Base-by-base conservation (phyloP, 2,888 invertebrate genomes). In the Thereva unica region DNA sequence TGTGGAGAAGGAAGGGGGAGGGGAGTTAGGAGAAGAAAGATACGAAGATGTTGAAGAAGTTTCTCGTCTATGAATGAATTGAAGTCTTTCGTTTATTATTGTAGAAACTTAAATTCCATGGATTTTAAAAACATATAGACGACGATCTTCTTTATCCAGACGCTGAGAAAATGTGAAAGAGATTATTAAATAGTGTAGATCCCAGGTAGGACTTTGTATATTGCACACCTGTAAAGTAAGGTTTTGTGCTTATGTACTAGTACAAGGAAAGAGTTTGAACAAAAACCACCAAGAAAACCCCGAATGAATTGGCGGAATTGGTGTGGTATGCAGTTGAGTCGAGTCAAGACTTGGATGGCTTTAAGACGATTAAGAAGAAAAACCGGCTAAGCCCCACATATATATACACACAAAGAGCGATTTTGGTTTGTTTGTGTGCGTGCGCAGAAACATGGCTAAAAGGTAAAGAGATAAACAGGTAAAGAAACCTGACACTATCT, bases 81-180 rank as follows among this genome's bases (percentile, higher is more conserved):
- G 59, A 59, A 59, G 59, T 59, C 59, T 49, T 59, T 59, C 47
- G 59, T 59, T 59, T 23, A 23, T 23, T 23, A 23, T 2, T 2
- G 8, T 6, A 35, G 42, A 41, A 59, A 47, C 37, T 59, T 59
- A 12, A 47, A 45, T 35, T 57, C 57, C 57, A 57, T 57, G 57
- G 57, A 10, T n/a, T 6, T 4, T 9, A 37, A 55, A 41, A 23
- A 7, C 0, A 37, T 9, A 55, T 10, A 40, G 40, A 38, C 7
- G 41, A 55, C 5, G 42, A 38, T 10, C 10, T 10, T 4, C 47
- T 23, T 1, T 23, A 49, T 49, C 10, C n/a, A 34, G n/a, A 45
- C n/a, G 49, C 49, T 12, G 40, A 38, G 34, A 35, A 56, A 56
- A 47, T 47, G 2, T 23, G 23, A 23, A 23, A 23, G 23, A 23